These are phyloP conservation scores for Otolemur crassicaudatus DNA, from an alignment of 2,797 vertebrate species.

Conservation along the genomic window DNA sequence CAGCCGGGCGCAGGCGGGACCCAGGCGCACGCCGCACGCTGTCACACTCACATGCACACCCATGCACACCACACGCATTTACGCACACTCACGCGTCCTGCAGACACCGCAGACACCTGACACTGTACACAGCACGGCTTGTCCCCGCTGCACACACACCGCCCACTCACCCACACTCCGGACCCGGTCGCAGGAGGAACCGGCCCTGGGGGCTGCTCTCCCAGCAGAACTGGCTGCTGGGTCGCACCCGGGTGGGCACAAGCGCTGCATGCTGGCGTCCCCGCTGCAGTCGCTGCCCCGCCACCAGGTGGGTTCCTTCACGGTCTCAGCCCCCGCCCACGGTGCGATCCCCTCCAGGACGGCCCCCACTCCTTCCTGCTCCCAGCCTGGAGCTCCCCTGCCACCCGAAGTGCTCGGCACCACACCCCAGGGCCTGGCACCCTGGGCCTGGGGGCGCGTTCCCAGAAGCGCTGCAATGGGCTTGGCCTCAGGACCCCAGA, in stretches of 20 bases:
- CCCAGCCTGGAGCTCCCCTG: fast-evolving
- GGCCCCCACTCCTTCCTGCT: too few species aligned
- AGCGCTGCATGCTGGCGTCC: not conserved
- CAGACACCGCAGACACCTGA: not conserved
- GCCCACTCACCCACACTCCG: too few species aligned
- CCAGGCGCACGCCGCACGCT: fast-evolving
- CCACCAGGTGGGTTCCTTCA: fast-evolving
- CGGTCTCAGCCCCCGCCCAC: fast-evolving
- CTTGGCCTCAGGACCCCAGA: not conserved
- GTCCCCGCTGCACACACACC: not conserved
- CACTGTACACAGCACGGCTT: not conserved
- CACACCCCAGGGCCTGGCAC: not conserved
- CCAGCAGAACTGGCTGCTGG: not conserved
- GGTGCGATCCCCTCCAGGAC: not conserved
- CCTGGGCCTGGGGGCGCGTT: too few species aligned
- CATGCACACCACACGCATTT: too few species aligned
- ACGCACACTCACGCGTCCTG: not conserved
- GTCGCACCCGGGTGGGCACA: not conserved
- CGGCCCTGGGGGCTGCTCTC: not conserved
- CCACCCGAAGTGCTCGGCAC: fast-evolving
- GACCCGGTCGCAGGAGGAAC: not conserved
- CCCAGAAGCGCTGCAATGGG: fast-evolving
- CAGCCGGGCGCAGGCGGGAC: not conserved
- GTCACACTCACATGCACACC: not conserved
- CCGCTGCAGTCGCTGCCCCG: not conserved